Base-by-base conservation (phyloP, 2,888 invertebrate species). In the Atrina japonica region DNA sequence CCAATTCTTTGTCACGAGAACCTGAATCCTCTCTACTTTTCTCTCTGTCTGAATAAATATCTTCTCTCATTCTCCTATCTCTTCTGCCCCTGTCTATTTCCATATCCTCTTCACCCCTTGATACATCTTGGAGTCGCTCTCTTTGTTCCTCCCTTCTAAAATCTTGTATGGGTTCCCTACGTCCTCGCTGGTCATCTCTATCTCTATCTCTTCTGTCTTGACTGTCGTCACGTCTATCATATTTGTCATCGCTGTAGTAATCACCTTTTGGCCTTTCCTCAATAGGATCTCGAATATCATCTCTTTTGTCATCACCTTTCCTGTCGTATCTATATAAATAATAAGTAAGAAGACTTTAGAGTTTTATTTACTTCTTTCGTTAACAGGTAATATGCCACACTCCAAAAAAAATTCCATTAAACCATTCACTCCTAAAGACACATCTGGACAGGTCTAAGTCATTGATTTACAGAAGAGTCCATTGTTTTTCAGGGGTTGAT, bases 11-110 rank as follows among this genome's bases (percentile, higher is more conserved):
- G n/a, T n/a, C n/a, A n/a, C n/a, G n/a, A n/a, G n/a, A n/a, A n/a
- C n/a, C n/a, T n/a, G n/a, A n/a, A n/a, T n/a, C n/a, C n/a, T 63
- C 56, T 23, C 55, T 58, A 35, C 59, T 70, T 2, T 75, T 76
- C 21, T 72, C 64, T 16, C 70, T 66, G 29, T 67, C 67, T 0
- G 50, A 45, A 14, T 74, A 73, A 14, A 40, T 49, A 41, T 18
- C 41, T 40, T 64, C 66, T 69, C 52, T 59, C 58, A 14, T 73
- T 43, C n/a, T 66, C 41, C 59, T 43, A 11, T 61, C 58, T 50
- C 47, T 70, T 52, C 45, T 66, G 53, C 43, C 29, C 67, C 67
- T 45, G 35, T 70, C 2, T 52, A 30, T 0, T 59, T 6, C 5
- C n/a, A 14, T 59, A 40, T n/a, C 59, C 59, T 35, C 53, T 45